Evolutionary conservation across 2,797 vertebrate species (phyloP).

Genomic region (Podarcis siculus): DNA sequence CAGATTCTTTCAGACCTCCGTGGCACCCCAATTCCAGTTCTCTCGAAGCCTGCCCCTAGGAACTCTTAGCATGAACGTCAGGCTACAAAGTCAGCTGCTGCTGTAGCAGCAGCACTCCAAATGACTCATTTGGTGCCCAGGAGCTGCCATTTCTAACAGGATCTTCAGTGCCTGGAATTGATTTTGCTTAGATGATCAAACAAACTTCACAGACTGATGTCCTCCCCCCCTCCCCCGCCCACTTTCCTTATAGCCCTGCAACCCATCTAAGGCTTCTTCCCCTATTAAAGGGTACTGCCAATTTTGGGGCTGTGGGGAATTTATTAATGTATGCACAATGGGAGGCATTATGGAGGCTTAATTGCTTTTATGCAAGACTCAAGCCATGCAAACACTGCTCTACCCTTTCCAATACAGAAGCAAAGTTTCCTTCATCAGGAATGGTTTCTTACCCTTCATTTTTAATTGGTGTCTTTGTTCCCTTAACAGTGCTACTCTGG

Average conservation of each 20-base stretch:
- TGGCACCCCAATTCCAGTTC: background rate
- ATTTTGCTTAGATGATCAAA: background rate
- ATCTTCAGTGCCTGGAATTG: background rate
- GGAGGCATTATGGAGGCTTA: background rate
- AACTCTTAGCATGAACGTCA: no score
- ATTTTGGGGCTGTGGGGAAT: background rate
- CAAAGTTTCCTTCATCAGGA: conserved; percentile 37
- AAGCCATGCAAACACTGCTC: no score
- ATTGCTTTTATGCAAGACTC: background rate
- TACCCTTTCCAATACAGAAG: background rate
- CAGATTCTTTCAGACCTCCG: no score
- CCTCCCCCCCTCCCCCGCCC: background rate
- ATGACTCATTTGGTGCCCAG: background rate
- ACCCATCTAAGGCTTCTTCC: background rate
- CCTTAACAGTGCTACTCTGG: background rate
- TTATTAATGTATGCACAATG: background rate
- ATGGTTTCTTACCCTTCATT: background rate
- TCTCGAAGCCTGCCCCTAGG: background rate
- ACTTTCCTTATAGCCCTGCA: background rate
- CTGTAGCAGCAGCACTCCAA: background rate
- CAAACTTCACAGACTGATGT: background rate
- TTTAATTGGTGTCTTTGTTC: background rate
- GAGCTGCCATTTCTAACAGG: no score
- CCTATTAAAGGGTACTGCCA: no score
- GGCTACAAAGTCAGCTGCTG: background rate